Base-by-base conservation (phyloP, 2,797 vertebrate genomes). In the Enteromius unitaeniatus region DNA sequence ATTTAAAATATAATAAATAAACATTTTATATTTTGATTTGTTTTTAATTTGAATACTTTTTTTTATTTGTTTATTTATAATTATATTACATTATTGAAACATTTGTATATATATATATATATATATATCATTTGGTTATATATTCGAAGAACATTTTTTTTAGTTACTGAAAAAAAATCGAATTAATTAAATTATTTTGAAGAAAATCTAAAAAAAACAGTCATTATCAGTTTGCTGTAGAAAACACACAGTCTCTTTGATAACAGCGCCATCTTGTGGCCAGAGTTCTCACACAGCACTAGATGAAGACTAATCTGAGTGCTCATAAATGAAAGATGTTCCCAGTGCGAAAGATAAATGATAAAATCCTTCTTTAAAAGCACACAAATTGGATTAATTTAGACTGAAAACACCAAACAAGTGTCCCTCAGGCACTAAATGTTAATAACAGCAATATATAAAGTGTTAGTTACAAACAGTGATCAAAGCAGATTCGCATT, bases 231-330 rank as follows among this genome's bases (percentile, higher is more conserved):
- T 19, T 40, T 21, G 10, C 47, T 0, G 1, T 55, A 11, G 21
- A 42, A 58, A 11, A 58, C 23, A 70, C 5, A 6, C 42, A 17
- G 53, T 72, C 14, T 13, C 70, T 51, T 34, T 64, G 81, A 1
- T 55, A 53, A 83, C 51, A 60, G 58, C 45, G 67, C 62, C 73
- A 81, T 83, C 87, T 85, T 65, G 77, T 85, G 87, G 85, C 37
- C 23, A 23, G 1, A 11, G 3, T 26, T 67, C 31, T 23, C 14
- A 34, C 40, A 31, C 8, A 2, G 11, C 62, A 28, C 58, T 1
- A 26, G 11, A 1, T 15, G 31, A 62, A 37, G 6, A 77, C 89
- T 87, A 34, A 84, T 31, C 80, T 81, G 85, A 23, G 53, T 60
- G 53, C 7, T 40, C 67, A 69, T 19, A 62, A 45, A 77, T 75